Evolutionary conservation across 2,113 vertebrate genomes (phyloP), one percentile per base, ranked within the genome.

Genomic region (Eonycteris spelaea): DNA sequence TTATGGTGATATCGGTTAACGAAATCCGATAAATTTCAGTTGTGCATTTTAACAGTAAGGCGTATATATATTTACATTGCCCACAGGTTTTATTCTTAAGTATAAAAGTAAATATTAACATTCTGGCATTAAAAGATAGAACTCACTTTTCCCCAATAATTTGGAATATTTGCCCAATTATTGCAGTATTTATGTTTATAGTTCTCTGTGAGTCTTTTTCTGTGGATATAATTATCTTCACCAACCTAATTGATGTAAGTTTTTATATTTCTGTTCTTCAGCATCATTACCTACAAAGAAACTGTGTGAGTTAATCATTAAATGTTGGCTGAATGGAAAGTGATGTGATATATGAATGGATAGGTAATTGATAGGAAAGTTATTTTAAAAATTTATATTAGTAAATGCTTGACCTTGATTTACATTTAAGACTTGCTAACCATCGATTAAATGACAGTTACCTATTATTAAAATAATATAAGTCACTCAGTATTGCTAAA

Each of bases 91-190:
- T 92, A 74, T 84, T 95, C 21, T 57, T 77, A 89, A 89, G 48
- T 93, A 15, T 18, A 57, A 30, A 83, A 86, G 38, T 85, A 92
- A 89, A 74, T 92, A 59, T 57, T 93, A 78, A 85, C 35, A 82
- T 94, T 90, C 21, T 92, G 63, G 9, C 55, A 57, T 87, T 77
- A 61, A 85, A 53, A 26, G 57, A 51, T 35, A 57, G 75, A 88
- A 77, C 38, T 92, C 13, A 87, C n/a, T 82, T 86, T 67, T 4
- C 40, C 22, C 0, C 38, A 51, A 19, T 83, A 89, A 19, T 93
- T n/a, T 93, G 61, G 48, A 94, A 2, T 92, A 53, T 82, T 91
- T 90, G 30, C 16, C n/a, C 51, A 43, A 45, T n/a, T 80, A 61
- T 87, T 96, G 61, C 73, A 79, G 48, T 13, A 57, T 48, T n/a